phyloP scores from a whole-genome alignment of 2,888 invertebrate genomes.

The Cryptocheilus praepositus region DNA sequence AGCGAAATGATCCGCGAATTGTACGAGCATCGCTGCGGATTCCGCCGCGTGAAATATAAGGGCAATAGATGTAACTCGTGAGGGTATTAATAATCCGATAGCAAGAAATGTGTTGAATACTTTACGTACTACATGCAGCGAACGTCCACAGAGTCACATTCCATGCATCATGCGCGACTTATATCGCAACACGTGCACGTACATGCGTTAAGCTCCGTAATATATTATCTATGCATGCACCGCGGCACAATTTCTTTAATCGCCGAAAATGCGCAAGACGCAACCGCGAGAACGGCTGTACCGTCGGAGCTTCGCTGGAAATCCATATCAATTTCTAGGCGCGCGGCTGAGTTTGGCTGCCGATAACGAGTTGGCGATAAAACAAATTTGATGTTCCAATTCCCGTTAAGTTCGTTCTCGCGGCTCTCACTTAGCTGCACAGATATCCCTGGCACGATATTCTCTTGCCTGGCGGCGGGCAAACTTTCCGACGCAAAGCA shows the following conservation, averaged over 20 bases:
- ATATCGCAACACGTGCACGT: too few relatives aligned
- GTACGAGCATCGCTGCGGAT: background rate
- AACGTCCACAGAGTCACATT: too few relatives aligned
- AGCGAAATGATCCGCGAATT: background rate
- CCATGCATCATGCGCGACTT: too few relatives aligned
- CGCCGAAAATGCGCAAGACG: too few relatives aligned
- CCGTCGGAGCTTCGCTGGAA: conserved; percentile 17
- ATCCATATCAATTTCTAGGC: conserved; percentile 37
- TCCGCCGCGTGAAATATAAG: background rate
- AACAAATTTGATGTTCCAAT: conserved; percentile 56
- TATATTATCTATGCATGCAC: too few relatives aligned
- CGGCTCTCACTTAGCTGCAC: conserved; percentile 20
- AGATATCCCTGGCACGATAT: conserved; percentile 27
- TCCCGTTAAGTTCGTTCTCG: conserved; percentile 38
- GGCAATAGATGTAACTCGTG: too few relatives aligned
- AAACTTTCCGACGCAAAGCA: conserved; percentile 30
- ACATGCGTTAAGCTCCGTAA: too few relatives aligned
- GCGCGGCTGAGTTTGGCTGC: background rate
- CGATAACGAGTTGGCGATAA: conserved; percentile 50
- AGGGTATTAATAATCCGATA: too few relatives aligned
- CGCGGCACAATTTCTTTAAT: too few relatives aligned
- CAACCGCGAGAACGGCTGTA: too few relatives aligned
- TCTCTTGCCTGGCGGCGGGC: conserved; percentile 20
- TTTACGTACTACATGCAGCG: too few relatives aligned
- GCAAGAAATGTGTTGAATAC: too few relatives aligned